Conservation (phyloP, 2,888 invertebrate species). For the Scaeva pyrastri region DNA sequence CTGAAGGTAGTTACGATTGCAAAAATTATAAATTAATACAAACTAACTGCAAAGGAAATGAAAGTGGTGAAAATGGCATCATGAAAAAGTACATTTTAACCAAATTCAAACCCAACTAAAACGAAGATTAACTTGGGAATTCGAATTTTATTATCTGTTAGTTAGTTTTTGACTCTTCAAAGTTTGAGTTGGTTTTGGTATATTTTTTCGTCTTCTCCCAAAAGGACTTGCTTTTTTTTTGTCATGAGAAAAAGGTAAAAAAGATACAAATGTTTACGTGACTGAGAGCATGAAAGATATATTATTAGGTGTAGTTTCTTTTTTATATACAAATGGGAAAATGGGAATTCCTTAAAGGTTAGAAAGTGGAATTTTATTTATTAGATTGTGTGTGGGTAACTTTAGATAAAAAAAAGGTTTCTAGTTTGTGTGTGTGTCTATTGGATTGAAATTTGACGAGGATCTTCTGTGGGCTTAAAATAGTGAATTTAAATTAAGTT, state of each 20-base stretch:
- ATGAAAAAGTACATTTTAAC: neutral
- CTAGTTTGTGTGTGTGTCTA: neutral
- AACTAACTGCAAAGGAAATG: neutral
- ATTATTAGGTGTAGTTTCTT: constrained; percentile 30
- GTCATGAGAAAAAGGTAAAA: neutral
- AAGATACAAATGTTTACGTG: constrained; percentile 34
- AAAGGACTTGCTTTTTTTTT: constrained; percentile 14
- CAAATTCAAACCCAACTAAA: neutral
- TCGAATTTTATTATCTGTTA: neutral
- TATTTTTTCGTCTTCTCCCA: constrained; percentile 17
- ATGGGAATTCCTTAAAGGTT: neutral
- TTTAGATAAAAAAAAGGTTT: neutral
- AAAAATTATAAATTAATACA: constrained; percentile 8
- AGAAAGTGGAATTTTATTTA: neutral
- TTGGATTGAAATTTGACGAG: neutral
- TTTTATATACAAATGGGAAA: constrained; percentile 20
- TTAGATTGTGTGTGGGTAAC: neutral
- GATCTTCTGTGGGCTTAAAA: neutral
- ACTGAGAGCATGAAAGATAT: constrained; percentile 39
- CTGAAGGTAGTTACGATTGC: constrained; percentile 1
- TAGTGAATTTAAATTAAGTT: too few relatives aligned
- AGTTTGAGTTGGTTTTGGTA: neutral
- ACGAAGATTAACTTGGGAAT: constrained; percentile 14
- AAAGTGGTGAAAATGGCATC: neutral
- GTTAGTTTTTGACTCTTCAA: neutral